Evolutionary conservation across 2,113 vertebrate species (phyloP).

Genomic region (Tyrannus savana): DNA sequence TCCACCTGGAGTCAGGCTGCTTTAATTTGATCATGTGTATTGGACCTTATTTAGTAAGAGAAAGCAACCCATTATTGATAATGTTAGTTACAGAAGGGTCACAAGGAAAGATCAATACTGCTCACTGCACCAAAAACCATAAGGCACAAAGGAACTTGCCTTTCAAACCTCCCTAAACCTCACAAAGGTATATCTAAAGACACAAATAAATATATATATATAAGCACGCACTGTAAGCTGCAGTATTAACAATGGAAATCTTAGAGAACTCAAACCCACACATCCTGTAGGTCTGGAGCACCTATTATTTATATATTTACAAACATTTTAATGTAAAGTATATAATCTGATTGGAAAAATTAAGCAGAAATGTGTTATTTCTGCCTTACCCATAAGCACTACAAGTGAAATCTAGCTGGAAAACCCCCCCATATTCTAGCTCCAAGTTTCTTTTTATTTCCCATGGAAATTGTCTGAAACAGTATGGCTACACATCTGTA

Average conservation of each 20-base stretch:
- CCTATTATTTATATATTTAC: no score
- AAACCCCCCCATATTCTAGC: neutral
- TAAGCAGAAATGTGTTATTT: neutral
- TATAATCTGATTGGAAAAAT: neutral
- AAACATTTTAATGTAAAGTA: neutral
- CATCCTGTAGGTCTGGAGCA: neutral
- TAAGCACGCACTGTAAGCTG: neutral
- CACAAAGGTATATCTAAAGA: neutral
- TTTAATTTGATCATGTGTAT: rapidly evolving
- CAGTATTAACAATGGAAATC: neutral
- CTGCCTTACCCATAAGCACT: neutral
- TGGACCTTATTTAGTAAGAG: neutral
- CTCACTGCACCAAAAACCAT: rapidly evolving
- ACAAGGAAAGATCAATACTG: neutral
- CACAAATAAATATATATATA: rapidly evolving
- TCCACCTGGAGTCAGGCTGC: neutral
- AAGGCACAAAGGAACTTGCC: neutral
- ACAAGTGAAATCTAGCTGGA: neutral
- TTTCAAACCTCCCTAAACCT: neutral
- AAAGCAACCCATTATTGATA: neutral
- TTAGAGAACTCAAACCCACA: neutral
- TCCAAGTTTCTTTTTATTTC: neutral
- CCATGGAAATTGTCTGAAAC: neutral
- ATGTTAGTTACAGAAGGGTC: neutral
- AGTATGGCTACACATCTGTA: neutral